Conservation (phyloP, 2,888 invertebrate genomes). For the Coleophora flavipennella region DNA sequence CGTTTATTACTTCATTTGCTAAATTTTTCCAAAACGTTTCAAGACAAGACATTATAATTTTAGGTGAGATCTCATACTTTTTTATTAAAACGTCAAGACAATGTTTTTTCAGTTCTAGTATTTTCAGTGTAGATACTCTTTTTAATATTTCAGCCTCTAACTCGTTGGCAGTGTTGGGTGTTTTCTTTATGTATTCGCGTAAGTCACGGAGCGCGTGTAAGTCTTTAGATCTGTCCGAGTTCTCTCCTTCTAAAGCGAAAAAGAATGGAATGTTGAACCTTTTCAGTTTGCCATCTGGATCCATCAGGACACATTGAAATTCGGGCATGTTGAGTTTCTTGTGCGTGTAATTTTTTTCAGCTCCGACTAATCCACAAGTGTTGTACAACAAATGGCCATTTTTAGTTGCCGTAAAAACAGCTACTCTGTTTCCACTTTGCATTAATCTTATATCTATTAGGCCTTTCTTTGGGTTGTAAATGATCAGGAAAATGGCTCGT, state of each 20-base stretch:
- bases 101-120: constrained; percentile 79
- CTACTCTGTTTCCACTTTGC: constrained; percentile 91
- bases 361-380: constrained; percentile 85
- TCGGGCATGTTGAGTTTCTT: constrained; percentile 74
- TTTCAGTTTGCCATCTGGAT: constrained; percentile 86
- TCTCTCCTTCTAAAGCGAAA: constrained; percentile 88
- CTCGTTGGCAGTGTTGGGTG: constrained; percentile 59
- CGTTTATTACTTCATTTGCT: constrained; percentile 22
- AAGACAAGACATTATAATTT: constrained; percentile 68
- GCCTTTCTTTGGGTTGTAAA: constrained; percentile 94
- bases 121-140: constrained; percentile 77
- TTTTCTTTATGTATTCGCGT: constrained; percentile 76
- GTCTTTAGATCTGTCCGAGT: constrained; percentile 89
- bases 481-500: constrained; percentile 86
- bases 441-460: constrained; percentile 94
- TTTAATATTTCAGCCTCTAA: constrained; percentile 66
- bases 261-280: constrained; percentile 92
- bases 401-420: constrained; percentile 92
- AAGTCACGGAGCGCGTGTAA: constrained; percentile 87
- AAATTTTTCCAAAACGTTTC: constrained; percentile 59
- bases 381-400: constrained; percentile 85
- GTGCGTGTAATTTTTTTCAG: constrained; percentile 68
- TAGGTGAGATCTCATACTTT: constrained; percentile 76
- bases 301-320: constrained; percentile 84
- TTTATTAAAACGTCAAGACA: constrained; percentile 79